A percentile compares a stretch with the other conserved stretches of the same genome.
Conservation (phyloP, 2,797 vertebrate species). For the Oreortyx pictus region DNA sequence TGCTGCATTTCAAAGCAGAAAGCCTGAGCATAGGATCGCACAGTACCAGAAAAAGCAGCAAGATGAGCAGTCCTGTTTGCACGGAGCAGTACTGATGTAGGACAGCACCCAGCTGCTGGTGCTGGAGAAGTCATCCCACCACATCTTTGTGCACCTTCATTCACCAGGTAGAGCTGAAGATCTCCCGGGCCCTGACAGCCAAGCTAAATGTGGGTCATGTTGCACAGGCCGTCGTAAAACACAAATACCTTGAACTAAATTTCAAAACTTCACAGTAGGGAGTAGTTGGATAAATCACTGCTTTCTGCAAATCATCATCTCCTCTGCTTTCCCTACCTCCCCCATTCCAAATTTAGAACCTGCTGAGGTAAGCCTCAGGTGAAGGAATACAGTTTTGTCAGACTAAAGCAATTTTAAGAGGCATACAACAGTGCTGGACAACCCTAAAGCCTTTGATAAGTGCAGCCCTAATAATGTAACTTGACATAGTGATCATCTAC, state of each 20-base stretch:
- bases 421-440: background rate
- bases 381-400: background rate
- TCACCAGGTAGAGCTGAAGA: background rate
- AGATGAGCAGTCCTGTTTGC: background rate
- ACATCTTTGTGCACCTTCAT: background rate
- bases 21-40: background rate
- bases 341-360: background rate
- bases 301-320: background rate
- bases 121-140: background rate
- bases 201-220: background rate
- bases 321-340: background rate
- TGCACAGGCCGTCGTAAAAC: background rate
- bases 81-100: background rate
- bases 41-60: background rate
- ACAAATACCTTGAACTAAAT: background rate
- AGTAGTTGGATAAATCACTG: background rate
- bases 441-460: background rate
- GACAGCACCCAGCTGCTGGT: background rate
- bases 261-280: background rate
- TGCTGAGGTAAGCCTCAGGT: background rate
- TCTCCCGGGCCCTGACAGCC: background rate
- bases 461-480: background rate
- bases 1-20: background rate
- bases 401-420: background rate
- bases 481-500: rapidly evolving